Percentiles rank a stretch among this genome's conserved stretches.
Evolutionary conservation across 92 coral and sea anemone species (phyloP).

Genomic region (Heliopora coerulea): DNA sequence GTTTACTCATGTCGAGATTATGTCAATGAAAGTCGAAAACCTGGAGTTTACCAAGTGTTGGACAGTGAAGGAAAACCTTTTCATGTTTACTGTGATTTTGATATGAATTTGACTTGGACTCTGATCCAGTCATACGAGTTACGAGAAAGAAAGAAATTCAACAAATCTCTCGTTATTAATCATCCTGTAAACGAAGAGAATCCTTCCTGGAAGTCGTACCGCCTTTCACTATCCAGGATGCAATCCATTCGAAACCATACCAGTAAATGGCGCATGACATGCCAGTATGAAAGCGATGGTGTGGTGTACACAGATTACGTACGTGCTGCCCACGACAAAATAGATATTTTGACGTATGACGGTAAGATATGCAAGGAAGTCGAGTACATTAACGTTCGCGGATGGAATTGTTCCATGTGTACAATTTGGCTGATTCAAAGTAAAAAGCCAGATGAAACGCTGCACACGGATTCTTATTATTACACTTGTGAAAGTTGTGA

Average conservation of each 20-base stretch:
- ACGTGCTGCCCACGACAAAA: slow-evolving; percentile 23
- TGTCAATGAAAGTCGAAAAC: neutral
- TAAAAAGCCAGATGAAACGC: neutral
- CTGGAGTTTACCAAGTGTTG: slow-evolving; percentile 46
- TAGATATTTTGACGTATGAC: slow-evolving; percentile 44
- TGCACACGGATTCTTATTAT: slow-evolving; percentile 3
- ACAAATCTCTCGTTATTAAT: slow-evolving; percentile 25
- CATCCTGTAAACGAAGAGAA: slow-evolving; percentile 24
- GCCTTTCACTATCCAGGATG: slow-evolving; percentile 63
- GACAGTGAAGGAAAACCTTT: slow-evolving; percentile 31
- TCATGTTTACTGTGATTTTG: slow-evolving; percentile 56
- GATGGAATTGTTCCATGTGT: slow-evolving; percentile 46
- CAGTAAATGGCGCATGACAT: slow-evolving; percentile 54
- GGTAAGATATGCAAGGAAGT: slow-evolving; percentile 39
- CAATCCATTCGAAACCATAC: slow-evolving; percentile 45
- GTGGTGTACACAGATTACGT: slow-evolving; percentile 45
- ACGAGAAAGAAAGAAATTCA: neutral
- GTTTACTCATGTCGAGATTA: slow-evolving; percentile 34
- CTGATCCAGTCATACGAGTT: slow-evolving; percentile 47
- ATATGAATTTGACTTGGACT: slow-evolving; percentile 47
- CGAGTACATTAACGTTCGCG: slow-evolving; percentile 52
- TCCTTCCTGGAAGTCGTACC: slow-evolving; percentile 57
- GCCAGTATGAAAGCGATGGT: slow-evolving; percentile 46
- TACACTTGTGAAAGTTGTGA: neutral
- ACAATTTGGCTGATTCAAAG: slow-evolving; percentile 38